Conservation (phyloP, 2,888 invertebrate species). For the Euclidia mi region DNA sequence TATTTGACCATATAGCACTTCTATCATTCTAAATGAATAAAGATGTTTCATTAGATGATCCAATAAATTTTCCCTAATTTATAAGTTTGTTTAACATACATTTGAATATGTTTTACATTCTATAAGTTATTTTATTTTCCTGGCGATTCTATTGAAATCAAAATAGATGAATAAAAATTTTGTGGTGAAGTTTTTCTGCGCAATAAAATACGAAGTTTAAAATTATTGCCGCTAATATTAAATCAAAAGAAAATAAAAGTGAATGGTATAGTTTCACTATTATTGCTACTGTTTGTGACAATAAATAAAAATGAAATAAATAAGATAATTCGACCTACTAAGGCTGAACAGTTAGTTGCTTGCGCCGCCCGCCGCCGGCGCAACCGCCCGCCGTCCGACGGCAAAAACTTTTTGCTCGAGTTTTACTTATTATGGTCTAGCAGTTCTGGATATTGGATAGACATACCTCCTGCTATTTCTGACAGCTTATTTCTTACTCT, state of each 20-base stretch:
- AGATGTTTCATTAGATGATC: slow-evolving; percentile 53
- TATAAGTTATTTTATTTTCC: slow-evolving; percentile 39
- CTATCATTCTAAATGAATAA: slow-evolving; percentile 32
- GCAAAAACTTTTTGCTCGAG: slow-evolving; percentile 68
- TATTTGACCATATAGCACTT: slow-evolving; percentile 27
- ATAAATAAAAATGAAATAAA: slow-evolving; percentile 73
- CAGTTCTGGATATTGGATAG: slow-evolving; percentile 31
- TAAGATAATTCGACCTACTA: slow-evolving; percentile 82
- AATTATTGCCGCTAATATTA: too few species aligned
- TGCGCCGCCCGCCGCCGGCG: slow-evolving; percentile 57
- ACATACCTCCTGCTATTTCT: slow-evolving; percentile 17
- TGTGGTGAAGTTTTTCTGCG: too few species aligned
- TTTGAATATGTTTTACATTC: slow-evolving; percentile 53
- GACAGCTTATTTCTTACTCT: background rate
- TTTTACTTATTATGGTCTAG: slow-evolving; percentile 64
- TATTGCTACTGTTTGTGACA: slow-evolving; percentile 72
- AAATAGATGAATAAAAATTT: too few species aligned
- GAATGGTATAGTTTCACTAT: slow-evolving; percentile 75
- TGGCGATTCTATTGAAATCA: slow-evolving; percentile 33
- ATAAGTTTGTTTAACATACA: slow-evolving; percentile 62
- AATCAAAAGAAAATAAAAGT: slow-evolving; percentile 59
- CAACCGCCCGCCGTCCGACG: slow-evolving; percentile 69
- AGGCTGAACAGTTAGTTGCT: slow-evolving; percentile 72
- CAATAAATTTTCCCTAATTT: slow-evolving; percentile 39
- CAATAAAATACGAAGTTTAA: too few species aligned